These are phyloP conservation scores for Tragelaphus scriptus DNA, from an alignment of 2,113 vertebrate genomes.

Conservation along the genomic window DNA sequence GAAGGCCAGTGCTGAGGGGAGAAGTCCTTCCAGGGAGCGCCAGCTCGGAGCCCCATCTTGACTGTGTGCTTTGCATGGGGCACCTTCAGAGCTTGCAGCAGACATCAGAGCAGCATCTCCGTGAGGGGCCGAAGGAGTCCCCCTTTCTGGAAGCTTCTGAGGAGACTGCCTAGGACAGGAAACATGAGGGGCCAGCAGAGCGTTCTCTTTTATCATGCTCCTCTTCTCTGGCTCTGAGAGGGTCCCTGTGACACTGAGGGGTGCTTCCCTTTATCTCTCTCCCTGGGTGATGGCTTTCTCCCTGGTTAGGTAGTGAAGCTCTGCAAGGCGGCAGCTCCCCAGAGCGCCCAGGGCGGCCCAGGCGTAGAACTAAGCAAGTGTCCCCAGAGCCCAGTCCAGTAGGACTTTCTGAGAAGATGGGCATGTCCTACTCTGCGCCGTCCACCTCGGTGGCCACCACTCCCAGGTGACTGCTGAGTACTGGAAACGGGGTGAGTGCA, in stretches of 20 bases:
- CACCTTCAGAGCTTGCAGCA: not conserved
- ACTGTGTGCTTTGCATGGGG: not conserved
- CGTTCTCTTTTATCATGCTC: not conserved
- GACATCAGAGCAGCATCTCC: not conserved
- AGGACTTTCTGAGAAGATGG: not conserved
- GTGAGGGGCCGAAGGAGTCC: no score
- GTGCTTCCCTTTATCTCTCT: not conserved
- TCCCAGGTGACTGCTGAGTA: not conserved
- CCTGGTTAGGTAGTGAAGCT: not conserved
- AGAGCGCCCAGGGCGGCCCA: fast-evolving
- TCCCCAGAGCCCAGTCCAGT: not conserved
- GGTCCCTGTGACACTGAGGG: fast-evolving
- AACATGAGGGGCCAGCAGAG: not conserved
- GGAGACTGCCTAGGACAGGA: no score
- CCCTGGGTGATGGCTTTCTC: not conserved
- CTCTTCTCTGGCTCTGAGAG: not conserved
- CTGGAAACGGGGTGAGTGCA: no score
- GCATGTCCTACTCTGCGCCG: fast-evolving
- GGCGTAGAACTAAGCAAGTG: not conserved
- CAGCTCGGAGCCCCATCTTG: not conserved
- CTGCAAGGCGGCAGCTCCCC: not conserved
- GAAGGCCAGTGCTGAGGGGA: not conserved
- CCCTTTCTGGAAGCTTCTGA: not conserved
- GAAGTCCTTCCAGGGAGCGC: not conserved
- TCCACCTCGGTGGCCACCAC: not conserved